Base-by-base conservation (phyloP, 2,113 vertebrate genomes). In the Alaudala cheleensis region DNA sequence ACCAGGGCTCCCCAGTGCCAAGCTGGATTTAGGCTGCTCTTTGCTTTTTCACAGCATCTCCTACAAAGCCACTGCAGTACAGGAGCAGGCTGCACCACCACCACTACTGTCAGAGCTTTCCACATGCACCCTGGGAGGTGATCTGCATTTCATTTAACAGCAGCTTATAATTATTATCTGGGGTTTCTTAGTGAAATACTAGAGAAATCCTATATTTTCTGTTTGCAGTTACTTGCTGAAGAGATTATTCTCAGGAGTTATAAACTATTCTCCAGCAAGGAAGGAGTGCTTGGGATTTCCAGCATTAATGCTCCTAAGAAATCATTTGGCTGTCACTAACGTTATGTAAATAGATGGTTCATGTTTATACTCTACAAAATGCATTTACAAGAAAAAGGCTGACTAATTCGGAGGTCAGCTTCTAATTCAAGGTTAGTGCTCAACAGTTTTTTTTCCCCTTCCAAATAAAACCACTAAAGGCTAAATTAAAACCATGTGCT, bases 351-450 rank as follows among this genome's bases (percentile, higher is more conserved):
- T 92, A 92, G 81, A 95, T 72, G 74, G 91, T 88, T 96, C 90
- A 39, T 95, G 93, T 95, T 95, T 96, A 85, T 94, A 94, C 74
- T 92, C 81, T 51, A 74, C 60, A 73, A 95, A 97, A 96, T 21
- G 34, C 91, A 78, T 88, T 95, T 95, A 94, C 95, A 96, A 96
- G 87, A 91, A 96, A 91, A 90, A 93, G 84, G 50, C 85, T 91
- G 93, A 94, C 81, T 92, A 95, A 97, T 82, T 94, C 2, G 1
- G 81, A 81, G 93, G 94, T 96, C 95, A 94, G 87, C 71, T 97
- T 87, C 93, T 94, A 92, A 97, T 94, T 97, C 94, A 96, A 95
- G 87, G 87, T 94, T 95, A 95, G 87, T 47, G 64, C 50, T 85
- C 78, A 82, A 69, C 81, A 92, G 57, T 24, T 73, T 66, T 82